Evolutionary conservation across 1,140 invertebrate genomes (phyloP).

Genomic region (Pollicipes pollicipes): DNA sequence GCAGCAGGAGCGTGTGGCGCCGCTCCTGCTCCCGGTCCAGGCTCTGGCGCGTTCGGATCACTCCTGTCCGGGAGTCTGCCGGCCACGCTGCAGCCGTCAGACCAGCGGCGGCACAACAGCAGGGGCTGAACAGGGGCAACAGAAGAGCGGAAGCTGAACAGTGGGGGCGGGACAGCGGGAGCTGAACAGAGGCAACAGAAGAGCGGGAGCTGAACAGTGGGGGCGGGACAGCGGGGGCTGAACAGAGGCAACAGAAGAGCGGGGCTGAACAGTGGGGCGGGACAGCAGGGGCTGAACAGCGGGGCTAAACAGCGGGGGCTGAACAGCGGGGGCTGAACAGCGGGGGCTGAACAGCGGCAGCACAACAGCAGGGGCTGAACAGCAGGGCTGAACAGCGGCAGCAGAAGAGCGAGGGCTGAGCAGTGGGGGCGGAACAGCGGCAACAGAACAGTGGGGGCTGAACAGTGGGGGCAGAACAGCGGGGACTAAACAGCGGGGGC

Average conservation of each 20-base stretch:
- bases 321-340: no score
- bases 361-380: no score
- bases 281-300: slow-evolving; percentile 10
- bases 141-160: slow-evolving; percentile 14
- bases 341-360: no score
- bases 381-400: no score
- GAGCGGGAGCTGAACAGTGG: no score
- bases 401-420: no score
- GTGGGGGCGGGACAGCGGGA: background rate
- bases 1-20: slow-evolving; percentile 51
- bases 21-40: slow-evolving; percentile 52
- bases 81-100: no score
- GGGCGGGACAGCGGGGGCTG: background rate
- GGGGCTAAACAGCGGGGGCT: no score
- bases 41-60: slow-evolving; percentile 46
- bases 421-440: slow-evolving; percentile 15
- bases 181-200: slow-evolving; percentile 16
- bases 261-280: background rate
- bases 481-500: no score
- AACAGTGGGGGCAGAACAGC: no score
- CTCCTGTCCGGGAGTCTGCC: slow-evolving; percentile 40
- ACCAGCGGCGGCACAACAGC: no score
- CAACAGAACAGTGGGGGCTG: slow-evolving; percentile 12
- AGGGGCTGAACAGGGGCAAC: slow-evolving; percentile 16
- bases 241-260: slow-evolving; percentile 15